Evolutionary conservation across 2,113 vertebrate species (phyloP), one percentile per base, ranked within the genome.

Genomic region (Rhinopomastus cyanomelas): DNA sequence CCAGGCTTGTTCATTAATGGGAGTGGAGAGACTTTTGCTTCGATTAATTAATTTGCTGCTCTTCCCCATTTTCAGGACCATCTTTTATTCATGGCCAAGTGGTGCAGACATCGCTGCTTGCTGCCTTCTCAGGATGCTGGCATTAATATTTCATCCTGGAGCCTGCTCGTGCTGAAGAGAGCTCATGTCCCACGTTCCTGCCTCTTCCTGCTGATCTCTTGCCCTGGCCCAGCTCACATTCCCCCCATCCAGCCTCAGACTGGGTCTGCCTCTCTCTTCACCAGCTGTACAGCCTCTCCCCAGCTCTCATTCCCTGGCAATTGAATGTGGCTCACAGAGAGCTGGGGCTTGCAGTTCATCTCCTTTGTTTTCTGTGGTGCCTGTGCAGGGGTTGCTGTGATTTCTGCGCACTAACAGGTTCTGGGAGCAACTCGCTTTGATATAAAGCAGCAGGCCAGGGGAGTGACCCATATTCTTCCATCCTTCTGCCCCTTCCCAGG

Each of bases 41-140:
- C 73, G 44, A 97, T 96, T 96, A 97, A 98, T 97, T 97, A 97
- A 97, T 97, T 97, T 95, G 93, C 96, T 88, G 95, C 95, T 95
- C 87, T 82, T 95, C 81, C 93, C 78, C 88, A 85, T 96, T 92
- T 95, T 96, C 95, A 29, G 52, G 52, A 74, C 96, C 94, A 96
- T 97, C 95, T 97, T 97, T 97, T 97, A 97, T 97, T 97, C 97
- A 97, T 97, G 94, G 93, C 90, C 89, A 92, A 96, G 88, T 36
- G 23, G 91, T 21, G 15, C 93, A 92, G 95, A 66, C 84, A 51
- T 77, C 0, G 37, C 78, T 81, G 86, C 89, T 93, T 90, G 90
- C 91, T 32, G 88, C 95, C 94, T 95, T 91, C 92, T 96, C 73
- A 85, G 92, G 95, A 96, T 72, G 12, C 25, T 32, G 52, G 57